phyloP scores from a whole-genome alignment of 1,140 invertebrate genomes.

The Trichoplusia ni region DNA sequence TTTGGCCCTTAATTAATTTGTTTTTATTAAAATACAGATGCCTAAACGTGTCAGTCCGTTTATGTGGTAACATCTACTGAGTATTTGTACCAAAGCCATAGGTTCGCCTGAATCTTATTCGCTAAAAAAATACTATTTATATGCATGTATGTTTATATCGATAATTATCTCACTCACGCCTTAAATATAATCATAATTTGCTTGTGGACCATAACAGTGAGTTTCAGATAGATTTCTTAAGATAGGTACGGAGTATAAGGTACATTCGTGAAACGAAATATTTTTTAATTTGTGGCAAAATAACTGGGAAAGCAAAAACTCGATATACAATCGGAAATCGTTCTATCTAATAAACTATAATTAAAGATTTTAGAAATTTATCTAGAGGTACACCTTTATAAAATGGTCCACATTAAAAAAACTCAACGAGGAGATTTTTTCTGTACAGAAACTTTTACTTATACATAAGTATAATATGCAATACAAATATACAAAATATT shows the following conservation, averaged over 20 bases:
- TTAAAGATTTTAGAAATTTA: neutral
- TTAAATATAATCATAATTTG: conserved; percentile 38
- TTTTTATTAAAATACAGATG: conserved; percentile 24
- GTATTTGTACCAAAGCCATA: conserved; percentile 74
- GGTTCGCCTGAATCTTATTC: conserved; percentile 53
- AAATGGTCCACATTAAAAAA: conserved; percentile 27
- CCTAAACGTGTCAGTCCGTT: conserved; percentile 32
- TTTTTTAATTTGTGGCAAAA: neutral
- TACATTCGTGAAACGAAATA: neutral
- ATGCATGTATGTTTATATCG: conserved; percentile 40
- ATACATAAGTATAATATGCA: conserved; percentile 28
- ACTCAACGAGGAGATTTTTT: conserved; percentile 32
- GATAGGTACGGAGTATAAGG: conserved; percentile 9
- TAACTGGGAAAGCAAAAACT: neutral
- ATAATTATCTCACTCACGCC: conserved; percentile 62
- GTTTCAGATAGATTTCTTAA: conserved; percentile 5
- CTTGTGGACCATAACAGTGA: conserved; percentile 42
- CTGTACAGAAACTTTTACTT: conserved; percentile 16
- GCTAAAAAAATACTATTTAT: conserved; percentile 54
- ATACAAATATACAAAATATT: conserved; percentile 74
- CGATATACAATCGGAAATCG: neutral
- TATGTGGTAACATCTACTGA: conserved; percentile 67
- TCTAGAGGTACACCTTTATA: conserved; percentile 5
- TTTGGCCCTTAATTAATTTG: conserved; percentile 20
- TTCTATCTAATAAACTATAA: neutral